These are phyloP conservation scores for Mythimna albipuncta DNA, from an alignment of 2,888 invertebrate species.

Conservation along the genomic window DNA sequence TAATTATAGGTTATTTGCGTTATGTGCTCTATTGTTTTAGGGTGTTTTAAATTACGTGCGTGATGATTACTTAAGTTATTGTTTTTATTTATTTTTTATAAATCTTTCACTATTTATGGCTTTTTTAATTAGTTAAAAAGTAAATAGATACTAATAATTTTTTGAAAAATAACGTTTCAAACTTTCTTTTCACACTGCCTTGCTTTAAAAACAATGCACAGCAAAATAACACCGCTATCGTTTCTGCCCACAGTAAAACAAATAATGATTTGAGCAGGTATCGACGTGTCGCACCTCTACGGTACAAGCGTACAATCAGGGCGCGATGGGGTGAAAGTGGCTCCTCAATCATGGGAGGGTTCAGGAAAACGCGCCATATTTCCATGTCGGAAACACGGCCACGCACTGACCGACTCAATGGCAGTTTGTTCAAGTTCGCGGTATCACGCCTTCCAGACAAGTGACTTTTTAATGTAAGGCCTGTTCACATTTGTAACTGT, in stretches of 20 bases:
- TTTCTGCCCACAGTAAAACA: slow-evolving; percentile 19
- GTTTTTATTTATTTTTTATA: slow-evolving; percentile 1
- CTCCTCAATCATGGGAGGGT: slow-evolving; percentile 59
- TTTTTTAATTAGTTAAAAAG: too few relatives aligned
- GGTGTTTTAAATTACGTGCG: background rate
- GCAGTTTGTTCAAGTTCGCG: slow-evolving; percentile 22
- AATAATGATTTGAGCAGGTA: slow-evolving; percentile 22
- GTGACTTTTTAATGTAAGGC: background rate
- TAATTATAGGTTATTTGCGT: slow-evolving; percentile 20
- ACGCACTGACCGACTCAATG: slow-evolving; percentile 33
- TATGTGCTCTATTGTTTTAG: background rate
- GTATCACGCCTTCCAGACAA: background rate
- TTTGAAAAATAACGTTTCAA: background rate
- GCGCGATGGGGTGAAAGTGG: slow-evolving; percentile 60
- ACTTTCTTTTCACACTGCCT: background rate
- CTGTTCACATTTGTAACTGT: too few relatives aligned
- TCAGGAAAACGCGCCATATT: slow-evolving; percentile 58
- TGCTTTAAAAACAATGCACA: slow-evolving; percentile 3
- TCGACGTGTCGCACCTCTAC: slow-evolving; percentile 50
- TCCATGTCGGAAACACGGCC: slow-evolving; percentile 49
- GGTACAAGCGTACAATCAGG: slow-evolving; percentile 43
- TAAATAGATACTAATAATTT: too few relatives aligned
- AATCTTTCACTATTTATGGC: background rate
- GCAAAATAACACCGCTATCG: background rate
- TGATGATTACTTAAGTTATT: background rate